Percentiles rank a stretch among this genome's conserved stretches.
Evolutionary conservation across 2,113 vertebrate genomes (phyloP).

Genomic region (Tauraco erythrolophus): DNA sequence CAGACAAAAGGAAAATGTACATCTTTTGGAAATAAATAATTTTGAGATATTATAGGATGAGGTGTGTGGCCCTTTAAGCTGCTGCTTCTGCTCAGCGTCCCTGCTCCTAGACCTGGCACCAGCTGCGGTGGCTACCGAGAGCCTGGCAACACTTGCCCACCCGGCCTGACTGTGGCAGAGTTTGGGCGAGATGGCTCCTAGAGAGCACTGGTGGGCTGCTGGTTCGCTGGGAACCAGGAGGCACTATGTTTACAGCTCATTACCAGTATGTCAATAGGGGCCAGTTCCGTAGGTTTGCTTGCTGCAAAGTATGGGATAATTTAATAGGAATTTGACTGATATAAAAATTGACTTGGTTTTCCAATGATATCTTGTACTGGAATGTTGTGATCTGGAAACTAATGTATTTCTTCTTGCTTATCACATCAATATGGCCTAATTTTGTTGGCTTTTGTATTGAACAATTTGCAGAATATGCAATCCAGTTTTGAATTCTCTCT

Average conservation of each 20-base stretch:
- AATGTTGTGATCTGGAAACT: conserved; percentile 31
- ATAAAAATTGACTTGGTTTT: neutral
- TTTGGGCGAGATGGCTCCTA: neutral
- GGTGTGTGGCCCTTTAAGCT: neutral
- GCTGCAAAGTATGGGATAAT: neutral
- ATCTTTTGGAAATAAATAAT: neutral
- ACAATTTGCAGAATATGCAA: neutral
- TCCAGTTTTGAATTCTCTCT: conserved; percentile 46
- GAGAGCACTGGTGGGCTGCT: neutral
- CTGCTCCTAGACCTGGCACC: neutral
- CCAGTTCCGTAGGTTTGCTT: neutral
- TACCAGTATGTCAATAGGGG: neutral
- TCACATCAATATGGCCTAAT: conserved; percentile 35
- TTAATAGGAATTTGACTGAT: neutral
- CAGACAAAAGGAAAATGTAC: neutral
- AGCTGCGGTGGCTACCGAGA: neutral
- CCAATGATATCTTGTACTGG: neutral
- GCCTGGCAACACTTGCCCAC: accelerated
- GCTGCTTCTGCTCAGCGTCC: neutral
- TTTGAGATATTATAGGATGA: neutral
- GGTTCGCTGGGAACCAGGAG: neutral
- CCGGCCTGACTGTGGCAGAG: neutral
- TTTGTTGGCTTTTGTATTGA: conserved; percentile 33
- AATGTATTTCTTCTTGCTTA: conserved; percentile 17
- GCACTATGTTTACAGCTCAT: neutral